Percentiles rank a stretch among this genome's conserved stretches.
These are phyloP conservation scores for Vireo griseus DNA, from an alignment of 2,797 vertebrate genomes.

Conservation along the genomic window DNA sequence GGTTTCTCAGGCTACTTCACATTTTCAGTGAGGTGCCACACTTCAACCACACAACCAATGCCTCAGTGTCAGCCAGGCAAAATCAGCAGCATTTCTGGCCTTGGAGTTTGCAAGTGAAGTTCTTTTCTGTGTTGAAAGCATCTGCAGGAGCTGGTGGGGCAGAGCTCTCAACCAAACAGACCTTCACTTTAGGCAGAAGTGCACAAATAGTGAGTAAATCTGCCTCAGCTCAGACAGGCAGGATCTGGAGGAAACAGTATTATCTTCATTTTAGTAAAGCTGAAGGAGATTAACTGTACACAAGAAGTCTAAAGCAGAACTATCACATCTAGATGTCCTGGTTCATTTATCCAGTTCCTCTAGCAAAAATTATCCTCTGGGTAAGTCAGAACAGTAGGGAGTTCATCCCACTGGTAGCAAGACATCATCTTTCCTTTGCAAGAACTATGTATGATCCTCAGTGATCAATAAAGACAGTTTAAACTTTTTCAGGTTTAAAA, in stretches of 20 bases:
- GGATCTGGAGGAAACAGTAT: not conserved
- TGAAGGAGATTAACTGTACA: not conserved
- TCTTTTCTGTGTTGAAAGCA: not conserved
- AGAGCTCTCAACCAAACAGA: not conserved
- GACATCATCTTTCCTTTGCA: not conserved
- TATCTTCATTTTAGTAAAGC: not conserved
- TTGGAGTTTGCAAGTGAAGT: not conserved
- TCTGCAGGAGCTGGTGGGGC: not conserved
- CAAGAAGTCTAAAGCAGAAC: not conserved
- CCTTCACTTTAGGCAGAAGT: not conserved
- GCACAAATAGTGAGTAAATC: not conserved
- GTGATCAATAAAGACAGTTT: not conserved
- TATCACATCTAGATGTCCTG: not conserved
- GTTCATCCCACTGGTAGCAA: not conserved
- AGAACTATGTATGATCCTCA: not conserved
- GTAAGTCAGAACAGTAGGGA: not conserved
- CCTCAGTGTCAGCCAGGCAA: not conserved
- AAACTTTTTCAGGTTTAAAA: not conserved
- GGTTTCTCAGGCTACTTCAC: not conserved
- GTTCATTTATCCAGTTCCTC: not conserved
- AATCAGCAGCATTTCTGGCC: not conserved
- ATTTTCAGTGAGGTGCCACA: not conserved
- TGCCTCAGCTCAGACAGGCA: not conserved
- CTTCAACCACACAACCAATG: not conserved
- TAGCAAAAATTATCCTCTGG: not conserved